Percentiles rank a stretch among this genome's conserved stretches.
Evolutionary conservation across 92 coral and sea anemone genomes (phyloP).

Genomic region (Epizoanthus rinbou): DNA sequence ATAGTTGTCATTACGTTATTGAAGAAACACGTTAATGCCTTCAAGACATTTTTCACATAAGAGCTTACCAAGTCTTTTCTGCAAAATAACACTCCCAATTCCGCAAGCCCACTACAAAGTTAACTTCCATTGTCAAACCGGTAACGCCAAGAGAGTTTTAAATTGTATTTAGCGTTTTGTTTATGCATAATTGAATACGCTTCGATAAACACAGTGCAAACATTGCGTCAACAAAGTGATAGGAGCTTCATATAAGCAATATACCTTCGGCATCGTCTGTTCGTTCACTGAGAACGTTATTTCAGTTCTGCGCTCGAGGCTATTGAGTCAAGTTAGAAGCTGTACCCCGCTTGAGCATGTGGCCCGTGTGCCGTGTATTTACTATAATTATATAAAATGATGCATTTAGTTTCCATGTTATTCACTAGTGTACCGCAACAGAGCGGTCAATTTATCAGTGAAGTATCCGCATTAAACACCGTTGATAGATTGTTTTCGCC

Average conservation of each 20-base stretch:
- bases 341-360: background rate
- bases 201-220: slow-evolving; percentile 1
- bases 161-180: background rate
- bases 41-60: background rate
- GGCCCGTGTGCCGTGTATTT: background rate
- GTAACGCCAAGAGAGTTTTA: slow-evolving; percentile 16
- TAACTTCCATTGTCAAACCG: slow-evolving; percentile 1
- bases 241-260: background rate
- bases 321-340: background rate
- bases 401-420: no score
- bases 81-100: slow-evolving; percentile 29
- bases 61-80: slow-evolving; percentile 1
- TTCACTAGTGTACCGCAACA: no score
- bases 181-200: slow-evolving; percentile 15
- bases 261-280: background rate
- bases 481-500: background rate
- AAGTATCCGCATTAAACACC: background rate
- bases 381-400: no score
- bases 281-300: background rate
- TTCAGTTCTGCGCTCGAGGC: background rate
- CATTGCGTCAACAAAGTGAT: slow-evolving; percentile 15
- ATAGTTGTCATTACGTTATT: slow-evolving; percentile 20
- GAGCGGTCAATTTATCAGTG: no score
- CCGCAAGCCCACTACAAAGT: background rate
- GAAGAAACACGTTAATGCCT: slow-evolving; percentile 2